Evolutionary conservation across 2,797 vertebrate genomes (phyloP).

Genomic region (Aphelocoma californica): DNA sequence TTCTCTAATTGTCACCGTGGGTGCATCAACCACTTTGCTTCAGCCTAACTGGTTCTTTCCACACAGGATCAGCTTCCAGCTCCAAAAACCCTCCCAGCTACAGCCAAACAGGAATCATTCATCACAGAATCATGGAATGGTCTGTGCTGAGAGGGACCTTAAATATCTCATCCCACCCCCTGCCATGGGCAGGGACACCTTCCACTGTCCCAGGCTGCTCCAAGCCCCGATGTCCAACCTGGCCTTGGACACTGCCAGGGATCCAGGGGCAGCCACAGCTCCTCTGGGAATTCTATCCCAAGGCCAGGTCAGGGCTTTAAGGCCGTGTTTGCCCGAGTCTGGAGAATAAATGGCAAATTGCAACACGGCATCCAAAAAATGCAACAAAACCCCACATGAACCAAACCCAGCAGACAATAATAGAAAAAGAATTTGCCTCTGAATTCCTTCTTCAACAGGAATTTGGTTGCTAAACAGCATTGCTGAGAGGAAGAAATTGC

Average conservation of each 20-base stretch:
- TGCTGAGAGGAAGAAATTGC: slow-evolving; percentile 2
- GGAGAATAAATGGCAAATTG: slow-evolving; percentile 11
- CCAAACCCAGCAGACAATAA: background rate
- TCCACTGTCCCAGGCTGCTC: rapidly evolving
- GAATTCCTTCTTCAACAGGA: slow-evolving; percentile 21
- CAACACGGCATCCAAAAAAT: slow-evolving; percentile 11
- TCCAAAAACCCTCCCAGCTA: background rate
- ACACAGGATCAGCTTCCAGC: background rate
- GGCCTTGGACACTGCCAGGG: background rate
- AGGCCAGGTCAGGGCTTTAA: background rate
- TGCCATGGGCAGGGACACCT: background rate
- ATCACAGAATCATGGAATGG: background rate
- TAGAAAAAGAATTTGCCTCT: background rate
- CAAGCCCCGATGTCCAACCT: rapidly evolving
- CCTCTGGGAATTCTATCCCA: background rate
- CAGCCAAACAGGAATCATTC: background rate
- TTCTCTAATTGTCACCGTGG: background rate
- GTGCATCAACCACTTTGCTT: background rate
- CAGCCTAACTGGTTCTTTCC: background rate
- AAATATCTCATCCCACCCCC: background rate
- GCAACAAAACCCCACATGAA: background rate
- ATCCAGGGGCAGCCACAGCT: background rate
- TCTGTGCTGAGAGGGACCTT: background rate
- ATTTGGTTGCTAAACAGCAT: background rate
- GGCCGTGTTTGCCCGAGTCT: background rate